phyloP scores from a whole-genome alignment of 2,888 invertebrate genomes.

The Spisula solida region DNA sequence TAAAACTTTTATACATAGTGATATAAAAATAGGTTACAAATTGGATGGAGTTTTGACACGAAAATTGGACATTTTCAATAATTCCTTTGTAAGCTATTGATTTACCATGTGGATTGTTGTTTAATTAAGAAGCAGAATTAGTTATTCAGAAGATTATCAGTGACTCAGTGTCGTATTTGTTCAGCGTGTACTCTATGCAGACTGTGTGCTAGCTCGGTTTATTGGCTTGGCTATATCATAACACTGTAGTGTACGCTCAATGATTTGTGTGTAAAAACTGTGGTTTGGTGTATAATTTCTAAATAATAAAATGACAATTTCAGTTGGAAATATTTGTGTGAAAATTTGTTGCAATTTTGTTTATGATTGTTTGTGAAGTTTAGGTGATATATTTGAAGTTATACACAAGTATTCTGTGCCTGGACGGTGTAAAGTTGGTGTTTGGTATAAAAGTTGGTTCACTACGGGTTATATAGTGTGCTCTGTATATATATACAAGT shows the following conservation, averaged over 20 bases:
- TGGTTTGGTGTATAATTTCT: neutral
- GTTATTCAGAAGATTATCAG: conserved; percentile 20
- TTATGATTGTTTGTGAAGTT: conserved; percentile 10
- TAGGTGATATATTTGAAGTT: neutral
- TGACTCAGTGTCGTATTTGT: conserved; percentile 41
- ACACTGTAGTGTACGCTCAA: neutral
- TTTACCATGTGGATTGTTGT: conserved; percentile 31
- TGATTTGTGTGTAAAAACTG: neutral
- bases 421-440: neutral
- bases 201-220: neutral
- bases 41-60: conserved; percentile 40
- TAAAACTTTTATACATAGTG: conserved; percentile 44
- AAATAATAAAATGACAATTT: neutral
- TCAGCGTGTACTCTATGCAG: conserved; percentile 9
- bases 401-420: neutral
- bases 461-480: neutral
- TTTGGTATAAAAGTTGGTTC: neutral
- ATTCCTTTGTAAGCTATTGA: conserved; percentile 55
- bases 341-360: neutral
- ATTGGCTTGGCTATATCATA: conserved; percentile 2
- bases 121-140: conserved; percentile 46
- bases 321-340: conserved; percentile 1
- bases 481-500: neutral
- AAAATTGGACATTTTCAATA: conserved; percentile 12
- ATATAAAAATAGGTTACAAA: conserved; percentile 50